Evolutionary conservation across 2,888 invertebrate species (phyloP), one percentile per base, ranked within the genome.

Genomic region (Idaea aversata): DNA sequence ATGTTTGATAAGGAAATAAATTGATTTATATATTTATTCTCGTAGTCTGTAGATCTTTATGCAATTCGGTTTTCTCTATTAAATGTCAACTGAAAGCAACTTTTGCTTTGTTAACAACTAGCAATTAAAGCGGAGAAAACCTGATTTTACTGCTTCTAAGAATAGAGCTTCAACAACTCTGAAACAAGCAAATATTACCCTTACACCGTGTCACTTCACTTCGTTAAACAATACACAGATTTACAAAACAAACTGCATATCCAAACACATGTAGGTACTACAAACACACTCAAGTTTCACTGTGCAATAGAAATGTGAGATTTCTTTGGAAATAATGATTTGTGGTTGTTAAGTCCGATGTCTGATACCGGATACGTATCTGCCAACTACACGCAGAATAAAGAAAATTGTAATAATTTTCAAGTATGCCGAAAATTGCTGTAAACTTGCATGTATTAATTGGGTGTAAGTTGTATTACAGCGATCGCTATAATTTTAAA

Each of bases 321-420:
- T 76, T 79, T 75, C 77, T 66, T 74, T 70, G 77, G 76, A 76
- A 69, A 71, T 59, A 72, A 74, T 76, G 77, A 77, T 88, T 88
- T 87, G 80, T 79, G 85, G 83, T 84, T 65, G 68, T 72, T 76
- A 74, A 70, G 78, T 90, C 89, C 90, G 90, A 88, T 87, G 82
- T 85, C 76, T 72, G 74, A 75, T 77, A 77, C 77, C 81, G 79
- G 87, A 85, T 84, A 25, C 25, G 25, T 25, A 80, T 7, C 13
- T 64, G 71, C 74, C 88, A 88, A 83, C 64, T 69, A 69, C 67
- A 72, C 16, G 63, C 36, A 70, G 65, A 74, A 74, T 73, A n/a
- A n/a, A 71, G 68, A 67, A 68, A 74, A 73, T 6, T 38, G n/a
- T n/a, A n/a, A n/a, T n/a, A 25, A 25, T 25, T 25, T 25, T 25